Percentiles rank a stretch among this genome's conserved stretches.
Conservation (phyloP, 2,797 vertebrate species). For the Anguilla pacifica region DNA sequence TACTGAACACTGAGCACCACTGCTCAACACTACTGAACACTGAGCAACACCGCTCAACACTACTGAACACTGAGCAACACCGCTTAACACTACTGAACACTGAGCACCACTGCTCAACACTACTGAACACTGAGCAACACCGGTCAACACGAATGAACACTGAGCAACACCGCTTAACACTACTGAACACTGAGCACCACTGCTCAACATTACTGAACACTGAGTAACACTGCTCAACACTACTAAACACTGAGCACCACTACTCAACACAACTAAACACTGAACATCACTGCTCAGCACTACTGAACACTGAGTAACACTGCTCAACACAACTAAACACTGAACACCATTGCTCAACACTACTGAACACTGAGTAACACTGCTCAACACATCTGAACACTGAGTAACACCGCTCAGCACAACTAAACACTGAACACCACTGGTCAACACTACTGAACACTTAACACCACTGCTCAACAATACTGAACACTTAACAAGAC, state of each 20-base stretch:
- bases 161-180: neutral
- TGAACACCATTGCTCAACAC: neutral
- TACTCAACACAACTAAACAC: neutral
- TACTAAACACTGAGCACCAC: neutral
- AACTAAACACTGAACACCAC: neutral
- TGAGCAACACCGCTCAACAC: neutral
- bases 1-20: neutral
- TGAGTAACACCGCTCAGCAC: neutral
- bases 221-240: neutral
- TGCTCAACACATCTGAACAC: constrained; percentile 41
- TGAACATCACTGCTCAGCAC: neutral
- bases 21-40: neutral
- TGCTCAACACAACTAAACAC: neutral
- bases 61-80: neutral
- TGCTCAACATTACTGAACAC: neutral
- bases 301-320: constrained; percentile 4
- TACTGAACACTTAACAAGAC: neutral
- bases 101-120: neutral
- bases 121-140: neutral
- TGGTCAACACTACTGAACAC: neutral
- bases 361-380: constrained; percentile 29
- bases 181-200: neutral
- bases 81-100: neutral
- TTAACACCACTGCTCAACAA: neutral
- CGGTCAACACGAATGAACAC: neutral